Base-by-base conservation (phyloP, 2,113 vertebrate species). In the Malurus cyaneus region DNA sequence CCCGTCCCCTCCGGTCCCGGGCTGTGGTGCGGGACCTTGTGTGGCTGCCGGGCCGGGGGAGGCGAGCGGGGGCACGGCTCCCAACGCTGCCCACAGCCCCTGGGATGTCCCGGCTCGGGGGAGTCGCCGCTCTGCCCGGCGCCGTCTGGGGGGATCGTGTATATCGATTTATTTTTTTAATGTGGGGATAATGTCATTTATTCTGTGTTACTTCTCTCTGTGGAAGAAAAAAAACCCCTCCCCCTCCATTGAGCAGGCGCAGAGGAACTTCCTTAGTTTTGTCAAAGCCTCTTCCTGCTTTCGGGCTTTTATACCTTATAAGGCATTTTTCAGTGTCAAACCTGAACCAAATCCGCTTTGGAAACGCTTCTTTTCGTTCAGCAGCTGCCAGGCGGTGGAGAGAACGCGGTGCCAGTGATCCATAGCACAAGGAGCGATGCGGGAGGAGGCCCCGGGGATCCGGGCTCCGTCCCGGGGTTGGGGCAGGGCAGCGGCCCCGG, bases 271-370 rank as follows among this genome's bases (percentile, higher is more conserved):
- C 98, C 99, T 98, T 94, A 98, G 98, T 98, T 97, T 98, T 98
- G 97, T 98, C 96, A 98, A 98, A 98, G 96, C 96, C 98, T 98
- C 99, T 99, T 99, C 99, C 99, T 99, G 98, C 98, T 99, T 98
- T 98, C 96, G 96, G 96, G 94, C 97, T 98, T 98, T 98, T 97
- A 98, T 98, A 98, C 99, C 99, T 98, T 99, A 99, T 99, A 99
- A 99, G 99, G 99, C 98, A 96, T 96, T 98, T 98, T 98, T 97
- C 95, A 32, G 96, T 95, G 96, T 97, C 97, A 97, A 97, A 97
- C 97, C 96, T 97, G 97, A 96, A 92, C 79, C 96, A 82, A 96
- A 95, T 97, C 95, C 92, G 52, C 82, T 80, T 18, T 83, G 95
- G 95, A 97, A 97, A 89, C 80, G 59, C 52, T 56, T 83, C 84